Conservation (phyloP, 53 echinoderm and acorn worm genomes). For the Hippasteria phrygiana region DNA sequence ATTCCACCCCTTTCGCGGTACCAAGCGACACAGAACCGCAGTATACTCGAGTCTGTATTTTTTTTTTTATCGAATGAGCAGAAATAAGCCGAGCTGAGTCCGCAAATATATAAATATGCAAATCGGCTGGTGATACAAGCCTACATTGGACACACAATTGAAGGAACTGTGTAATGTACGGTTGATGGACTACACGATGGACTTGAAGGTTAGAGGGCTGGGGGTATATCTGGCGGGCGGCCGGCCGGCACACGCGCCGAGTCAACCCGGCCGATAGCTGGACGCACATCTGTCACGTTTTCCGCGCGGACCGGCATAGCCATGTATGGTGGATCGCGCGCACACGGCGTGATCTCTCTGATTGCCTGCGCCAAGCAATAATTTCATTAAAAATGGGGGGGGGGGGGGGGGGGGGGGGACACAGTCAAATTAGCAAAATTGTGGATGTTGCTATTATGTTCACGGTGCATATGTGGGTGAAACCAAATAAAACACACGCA, state of each 20-base stretch:
- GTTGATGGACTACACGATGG: background rate
- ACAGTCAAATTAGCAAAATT: too few species aligned
- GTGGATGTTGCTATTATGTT: too few species aligned
- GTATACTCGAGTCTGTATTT: background rate
- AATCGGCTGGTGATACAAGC: slow-evolving; percentile 12
- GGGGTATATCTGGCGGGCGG: slow-evolving; percentile 19
- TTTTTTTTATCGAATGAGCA: background rate
- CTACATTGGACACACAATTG: slow-evolving; percentile 14
- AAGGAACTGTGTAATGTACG: background rate
- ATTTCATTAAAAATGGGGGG: too few species aligned
- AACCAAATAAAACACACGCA: too few species aligned
- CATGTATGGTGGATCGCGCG: background rate
- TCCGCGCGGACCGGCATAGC: background rate
- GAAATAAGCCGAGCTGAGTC: background rate
- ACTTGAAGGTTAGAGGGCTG: slow-evolving; percentile 17
- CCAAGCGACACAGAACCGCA: too few species aligned
- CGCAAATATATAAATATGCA: slow-evolving; percentile 56
- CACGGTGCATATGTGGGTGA: too few species aligned
- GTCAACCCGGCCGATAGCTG: background rate
- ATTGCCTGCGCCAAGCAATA: too few species aligned
- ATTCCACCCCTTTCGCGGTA: too few species aligned
- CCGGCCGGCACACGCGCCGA: slow-evolving; percentile 31
- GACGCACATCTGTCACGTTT: slow-evolving; percentile 32
- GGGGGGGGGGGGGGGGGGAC: too few species aligned
- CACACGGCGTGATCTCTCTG: background rate